phyloP scores from a whole-genome alignment of 2,797 vertebrate genomes.

The Acipenser transmontanus region DNA sequence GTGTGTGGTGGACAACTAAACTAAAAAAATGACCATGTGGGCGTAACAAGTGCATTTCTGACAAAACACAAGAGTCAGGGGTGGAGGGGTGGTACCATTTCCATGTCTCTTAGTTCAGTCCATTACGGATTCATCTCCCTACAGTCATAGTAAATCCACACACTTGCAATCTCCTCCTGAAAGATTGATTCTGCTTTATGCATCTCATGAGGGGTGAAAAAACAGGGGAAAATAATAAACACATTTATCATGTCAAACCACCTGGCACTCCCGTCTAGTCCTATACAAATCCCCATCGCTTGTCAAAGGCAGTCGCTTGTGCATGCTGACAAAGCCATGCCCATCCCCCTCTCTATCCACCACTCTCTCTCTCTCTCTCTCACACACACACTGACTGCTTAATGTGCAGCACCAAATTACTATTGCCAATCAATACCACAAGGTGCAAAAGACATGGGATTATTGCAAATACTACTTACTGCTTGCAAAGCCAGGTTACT shows the following conservation, averaged over 20 bases:
- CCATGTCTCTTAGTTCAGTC: neutral
- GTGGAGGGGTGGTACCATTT: neutral
- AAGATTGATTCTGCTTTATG: too few species aligned
- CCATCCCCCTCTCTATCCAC: conserved; percentile 35
- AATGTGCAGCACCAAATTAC: conserved; percentile 1
- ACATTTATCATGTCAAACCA: conserved; percentile 4
- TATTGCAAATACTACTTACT: conserved; percentile 44
- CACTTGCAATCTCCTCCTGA: too few species aligned
- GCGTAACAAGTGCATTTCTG: too few species aligned
- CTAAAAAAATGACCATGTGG: too few species aligned
- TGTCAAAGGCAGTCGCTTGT: conserved; percentile 27
- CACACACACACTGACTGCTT: conserved; percentile 21
- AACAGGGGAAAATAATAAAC: neutral
- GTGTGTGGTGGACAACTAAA: too few species aligned
- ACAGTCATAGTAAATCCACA: too few species aligned
- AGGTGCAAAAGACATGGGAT: conserved; percentile 3
- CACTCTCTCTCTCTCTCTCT: conserved; percentile 10
- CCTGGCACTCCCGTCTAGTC: conserved; percentile 20
- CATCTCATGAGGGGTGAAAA: too few species aligned
- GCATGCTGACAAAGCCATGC: conserved; percentile 34
- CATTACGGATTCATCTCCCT: neutral
- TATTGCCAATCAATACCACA: conserved; percentile 18
- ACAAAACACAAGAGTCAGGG: neutral
- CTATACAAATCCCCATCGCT: too few species aligned
- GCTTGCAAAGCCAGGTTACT: conserved; percentile 39